phyloP scores from a whole-genome alignment of 2,797 vertebrate species.

The Scleropages formosus region DNA sequence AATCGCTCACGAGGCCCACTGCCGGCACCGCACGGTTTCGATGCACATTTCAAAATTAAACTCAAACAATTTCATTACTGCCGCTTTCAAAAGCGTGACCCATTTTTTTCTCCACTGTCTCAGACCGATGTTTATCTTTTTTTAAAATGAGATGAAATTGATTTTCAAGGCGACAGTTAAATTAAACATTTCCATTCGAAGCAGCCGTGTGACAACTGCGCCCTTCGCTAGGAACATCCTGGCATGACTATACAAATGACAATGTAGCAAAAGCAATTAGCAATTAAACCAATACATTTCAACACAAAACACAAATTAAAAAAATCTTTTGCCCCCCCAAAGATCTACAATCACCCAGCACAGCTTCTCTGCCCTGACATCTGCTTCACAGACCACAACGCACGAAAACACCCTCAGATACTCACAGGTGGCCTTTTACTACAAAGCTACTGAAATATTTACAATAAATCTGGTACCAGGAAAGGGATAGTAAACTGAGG shows the following conservation, averaged over 20 bases:
- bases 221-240: background rate
- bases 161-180: constrained; percentile 9
- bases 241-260: too few relatives aligned
- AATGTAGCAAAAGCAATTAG: constrained; percentile 5
- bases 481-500: too few relatives aligned
- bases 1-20: background rate
- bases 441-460: background rate
- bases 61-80: background rate
- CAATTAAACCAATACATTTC: background rate
- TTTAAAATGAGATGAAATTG: constrained; percentile 9
- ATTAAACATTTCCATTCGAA: constrained; percentile 7
- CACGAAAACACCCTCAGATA: background rate
- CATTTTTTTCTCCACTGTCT: background rate
- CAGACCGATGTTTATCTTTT: constrained; percentile 8
- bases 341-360: constrained; percentile 12
- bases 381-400: background rate
- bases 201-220: background rate
- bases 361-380: constrained; percentile 14
- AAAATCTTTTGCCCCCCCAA: background rate
- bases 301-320: constrained; percentile 2
- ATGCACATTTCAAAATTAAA: background rate
- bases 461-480: background rate
- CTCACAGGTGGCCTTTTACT: constrained; percentile 11
- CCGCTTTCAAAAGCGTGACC: background rate
- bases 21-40: background rate